A percentile compares a stretch with the other conserved stretches of the same genome.
Conservation (phyloP, 1,140 invertebrate species). For the Asobara japonica region DNA sequence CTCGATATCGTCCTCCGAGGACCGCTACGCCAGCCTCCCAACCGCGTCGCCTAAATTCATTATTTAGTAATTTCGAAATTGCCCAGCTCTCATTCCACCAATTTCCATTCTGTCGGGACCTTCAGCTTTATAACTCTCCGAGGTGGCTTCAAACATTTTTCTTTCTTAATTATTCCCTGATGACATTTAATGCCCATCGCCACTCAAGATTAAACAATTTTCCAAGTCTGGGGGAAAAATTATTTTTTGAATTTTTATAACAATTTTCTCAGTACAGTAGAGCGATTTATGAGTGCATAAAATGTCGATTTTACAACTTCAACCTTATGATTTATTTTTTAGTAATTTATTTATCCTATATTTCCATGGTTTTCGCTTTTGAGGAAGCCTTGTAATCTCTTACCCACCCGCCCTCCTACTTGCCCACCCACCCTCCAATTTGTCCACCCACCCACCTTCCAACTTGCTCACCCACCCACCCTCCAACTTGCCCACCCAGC, state of each 20-base stretch:
- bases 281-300: too few species aligned
- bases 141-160: constrained; percentile 8
- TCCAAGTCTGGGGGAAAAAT: neutral
- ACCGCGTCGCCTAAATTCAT: constrained; percentile 13
- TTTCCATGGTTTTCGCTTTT: too few species aligned
- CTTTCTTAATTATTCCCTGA: constrained; percentile 15
- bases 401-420: too few species aligned
- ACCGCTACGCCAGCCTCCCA: constrained; percentile 3
- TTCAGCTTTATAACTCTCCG: constrained; percentile 20
- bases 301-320: too few species aligned
- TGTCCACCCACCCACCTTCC: too few species aligned
- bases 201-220: constrained; percentile 16
- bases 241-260: neutral
- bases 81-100: neutral
- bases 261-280: too few species aligned
- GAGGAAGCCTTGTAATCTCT: too few species aligned
- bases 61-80: constrained; percentile 12
- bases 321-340: too few species aligned
- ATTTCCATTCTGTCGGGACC: constrained; percentile 12
- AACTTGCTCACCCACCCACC: too few species aligned
- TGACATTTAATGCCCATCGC: constrained; percentile 10
- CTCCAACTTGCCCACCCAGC: too few species aligned
- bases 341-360: too few species aligned
- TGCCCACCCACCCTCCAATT: too few species aligned
- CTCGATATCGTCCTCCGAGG: constrained; percentile 1